phyloP scores from a whole-genome alignment of 1,140 invertebrate genomes.

The Muscidifurax raptorellus region DNA sequence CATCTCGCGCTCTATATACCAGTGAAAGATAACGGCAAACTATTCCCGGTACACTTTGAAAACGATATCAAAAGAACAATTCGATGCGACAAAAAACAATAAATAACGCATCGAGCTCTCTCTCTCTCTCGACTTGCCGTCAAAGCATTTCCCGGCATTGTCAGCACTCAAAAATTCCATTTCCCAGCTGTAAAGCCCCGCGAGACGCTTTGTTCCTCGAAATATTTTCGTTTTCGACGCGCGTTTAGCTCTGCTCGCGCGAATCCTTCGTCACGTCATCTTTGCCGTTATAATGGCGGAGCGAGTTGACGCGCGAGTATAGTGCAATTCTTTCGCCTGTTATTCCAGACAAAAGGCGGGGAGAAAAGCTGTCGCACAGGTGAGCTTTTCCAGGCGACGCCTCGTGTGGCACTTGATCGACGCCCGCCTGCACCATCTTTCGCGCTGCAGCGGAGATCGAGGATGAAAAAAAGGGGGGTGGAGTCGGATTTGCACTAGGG shows the following conservation, averaged over 20 bases:
- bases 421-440: neutral
- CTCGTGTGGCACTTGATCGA: neutral
- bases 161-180: neutral
- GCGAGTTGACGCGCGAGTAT: neutral
- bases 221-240: conserved; percentile 8
- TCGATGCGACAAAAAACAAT: no score
- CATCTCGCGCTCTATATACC: no score
- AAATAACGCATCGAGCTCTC: no score
- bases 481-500: neutral
- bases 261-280: neutral
- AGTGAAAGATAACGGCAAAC: no score
- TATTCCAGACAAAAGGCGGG: neutral
- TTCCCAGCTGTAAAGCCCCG: neutral
- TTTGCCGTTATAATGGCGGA: neutral
- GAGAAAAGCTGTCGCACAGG: neutral
- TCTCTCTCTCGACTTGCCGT: no score
- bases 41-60: no score
- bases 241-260: neutral
- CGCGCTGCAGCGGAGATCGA: no score
- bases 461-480: neutral
- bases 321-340: neutral
- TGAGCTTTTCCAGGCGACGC: neutral
- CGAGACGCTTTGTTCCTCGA: neutral
- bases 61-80: no score
- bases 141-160: neutral